A percentile compares a stretch with the other conserved stretches of the same genome.
Conservation (phyloP, 2,888 invertebrate species). For the Thera obeliscata region DNA sequence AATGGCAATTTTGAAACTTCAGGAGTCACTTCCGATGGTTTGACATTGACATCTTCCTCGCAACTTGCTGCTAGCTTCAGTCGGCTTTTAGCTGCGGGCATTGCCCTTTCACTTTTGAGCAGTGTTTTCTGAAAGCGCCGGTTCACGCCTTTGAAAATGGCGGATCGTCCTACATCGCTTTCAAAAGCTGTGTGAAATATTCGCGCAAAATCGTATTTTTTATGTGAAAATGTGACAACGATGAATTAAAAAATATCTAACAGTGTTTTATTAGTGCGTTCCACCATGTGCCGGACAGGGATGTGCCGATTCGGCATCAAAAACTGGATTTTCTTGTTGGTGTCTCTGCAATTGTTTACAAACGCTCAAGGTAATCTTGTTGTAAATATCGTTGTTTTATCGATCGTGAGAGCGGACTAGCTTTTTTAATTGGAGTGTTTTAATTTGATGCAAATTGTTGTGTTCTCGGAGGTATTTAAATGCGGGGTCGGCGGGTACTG, state of each 20-base stretch:
- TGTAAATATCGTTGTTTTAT: slow-evolving; percentile 75
- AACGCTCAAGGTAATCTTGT: slow-evolving; percentile 80
- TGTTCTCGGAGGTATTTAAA: slow-evolving; percentile 26
- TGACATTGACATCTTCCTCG: slow-evolving; percentile 35
- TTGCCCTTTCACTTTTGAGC: slow-evolving; percentile 80
- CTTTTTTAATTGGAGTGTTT: slow-evolving; percentile 38
- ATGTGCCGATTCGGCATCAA: slow-evolving; percentile 74
- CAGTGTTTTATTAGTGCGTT: slow-evolving; percentile 70
- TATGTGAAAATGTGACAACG: slow-evolving; percentile 81
- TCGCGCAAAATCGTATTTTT: slow-evolving; percentile 63
- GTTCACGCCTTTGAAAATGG: slow-evolving; percentile 72
- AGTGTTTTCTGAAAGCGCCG: slow-evolving; percentile 68
- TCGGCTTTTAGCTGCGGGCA: slow-evolving; percentile 65
- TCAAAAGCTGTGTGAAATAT: slow-evolving; percentile 52
- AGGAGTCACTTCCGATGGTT: slow-evolving; percentile 4
- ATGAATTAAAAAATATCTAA: slow-evolving; percentile 80
- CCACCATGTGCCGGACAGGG: slow-evolving; percentile 79
- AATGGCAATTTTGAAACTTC: slow-evolving; percentile 12
- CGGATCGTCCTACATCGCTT: slow-evolving; percentile 59
- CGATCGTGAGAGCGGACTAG: slow-evolving; percentile 55
- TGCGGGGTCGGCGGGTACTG: slow-evolving; percentile 17
- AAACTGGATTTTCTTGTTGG: slow-evolving; percentile 81
- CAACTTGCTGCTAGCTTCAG: slow-evolving; percentile 51
- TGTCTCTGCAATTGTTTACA: slow-evolving; percentile 81
- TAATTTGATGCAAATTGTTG: slow-evolving; percentile 40